phyloP scores from a whole-genome alignment of 2,888 invertebrate species.

The Mellilla xanthometata region DNA sequence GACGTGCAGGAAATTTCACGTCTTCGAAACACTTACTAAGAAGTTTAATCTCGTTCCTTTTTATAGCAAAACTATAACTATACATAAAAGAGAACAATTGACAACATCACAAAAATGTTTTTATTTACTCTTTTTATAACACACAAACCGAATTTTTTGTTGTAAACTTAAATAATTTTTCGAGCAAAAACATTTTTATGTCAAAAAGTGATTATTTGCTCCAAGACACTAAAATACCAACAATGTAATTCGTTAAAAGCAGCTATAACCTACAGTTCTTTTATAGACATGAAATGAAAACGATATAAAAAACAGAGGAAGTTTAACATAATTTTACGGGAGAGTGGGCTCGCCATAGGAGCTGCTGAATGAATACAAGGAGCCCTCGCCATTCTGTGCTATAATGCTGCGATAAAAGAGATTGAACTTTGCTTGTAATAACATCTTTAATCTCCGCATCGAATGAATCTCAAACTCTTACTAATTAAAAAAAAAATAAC shows the following conservation, averaged over 20 bases:
- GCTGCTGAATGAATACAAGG: conserved; percentile 59
- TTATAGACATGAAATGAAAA: conserved; percentile 51
- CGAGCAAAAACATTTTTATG: too few relatives aligned
- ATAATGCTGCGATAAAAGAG: conserved; percentile 75
- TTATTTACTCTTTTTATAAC: too few relatives aligned
- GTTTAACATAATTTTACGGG: conserved; percentile 76
- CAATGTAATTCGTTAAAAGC: conserved; percentile 37
- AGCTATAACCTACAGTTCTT: conserved; percentile 42
- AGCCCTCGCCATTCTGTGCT: conserved; percentile 65
- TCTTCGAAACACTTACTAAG: conserved; percentile 19
- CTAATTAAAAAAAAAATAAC: conserved; percentile 44
- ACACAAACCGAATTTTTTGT: too few relatives aligned
- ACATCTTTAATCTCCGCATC: conserved; percentile 52
- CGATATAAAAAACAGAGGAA: conserved; percentile 58
- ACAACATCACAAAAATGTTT: too few relatives aligned
- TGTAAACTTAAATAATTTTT: too few relatives aligned
- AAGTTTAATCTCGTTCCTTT: conserved; percentile 1
- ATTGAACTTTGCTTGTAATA: conserved; percentile 75
- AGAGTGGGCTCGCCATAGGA: conserved; percentile 61
- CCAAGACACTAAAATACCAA: conserved; percentile 22
- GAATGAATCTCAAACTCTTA: conserved; percentile 50
- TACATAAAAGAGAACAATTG: too few relatives aligned
- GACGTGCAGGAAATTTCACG: conserved; percentile 39
- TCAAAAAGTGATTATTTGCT: neutral
- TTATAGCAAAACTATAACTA: neutral